Evolutionary conservation across 1,140 invertebrate species (phyloP).

Genomic region (Drosophila nigrodunni): DNA sequence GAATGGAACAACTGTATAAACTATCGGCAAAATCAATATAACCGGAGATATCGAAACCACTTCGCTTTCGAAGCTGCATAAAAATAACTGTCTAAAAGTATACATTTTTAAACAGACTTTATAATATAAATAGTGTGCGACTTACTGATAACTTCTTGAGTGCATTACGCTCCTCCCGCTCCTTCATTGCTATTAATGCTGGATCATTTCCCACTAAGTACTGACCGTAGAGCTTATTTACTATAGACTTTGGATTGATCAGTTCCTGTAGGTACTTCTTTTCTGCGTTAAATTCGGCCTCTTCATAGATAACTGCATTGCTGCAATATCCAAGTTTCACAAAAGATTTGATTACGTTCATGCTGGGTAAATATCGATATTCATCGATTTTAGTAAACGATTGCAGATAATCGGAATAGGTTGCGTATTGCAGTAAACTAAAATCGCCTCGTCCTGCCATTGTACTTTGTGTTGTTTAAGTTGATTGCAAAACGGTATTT

Average conservation of each 20-base stretch:
- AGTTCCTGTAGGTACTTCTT: slow-evolving; percentile 13
- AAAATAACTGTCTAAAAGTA: slow-evolving; percentile 17
- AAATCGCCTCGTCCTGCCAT: slow-evolving; percentile 26
- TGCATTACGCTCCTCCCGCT: slow-evolving; percentile 47
- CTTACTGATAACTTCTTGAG: slow-evolving; percentile 54
- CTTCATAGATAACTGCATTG: slow-evolving; percentile 27
- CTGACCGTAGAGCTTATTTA: slow-evolving; percentile 18
- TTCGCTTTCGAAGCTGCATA: neutral
- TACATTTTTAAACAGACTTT: no score
- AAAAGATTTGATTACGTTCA: slow-evolving; percentile 6
- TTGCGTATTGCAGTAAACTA: slow-evolving; percentile 41
- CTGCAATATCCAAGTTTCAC: slow-evolving; percentile 55
- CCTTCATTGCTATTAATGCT: slow-evolving; percentile 35
- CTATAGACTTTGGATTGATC: slow-evolving; percentile 36
- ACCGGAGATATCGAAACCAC: slow-evolving; percentile 10
- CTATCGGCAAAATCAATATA: slow-evolving; percentile 27
- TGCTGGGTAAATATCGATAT: slow-evolving; percentile 37
- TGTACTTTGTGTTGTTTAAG: neutral
- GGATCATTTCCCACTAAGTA: slow-evolving; percentile 41
- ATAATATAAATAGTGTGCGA: neutral
- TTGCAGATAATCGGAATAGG: slow-evolving; percentile 50
- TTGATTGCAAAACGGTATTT: neutral
- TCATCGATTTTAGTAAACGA: slow-evolving; percentile 51
- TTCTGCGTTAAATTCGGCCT: slow-evolving; percentile 37
- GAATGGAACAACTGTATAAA: neutral